Evolutionary conservation across 1,140 invertebrate genomes (phyloP).

Genomic region (Rhopalosiphum padi): DNA sequence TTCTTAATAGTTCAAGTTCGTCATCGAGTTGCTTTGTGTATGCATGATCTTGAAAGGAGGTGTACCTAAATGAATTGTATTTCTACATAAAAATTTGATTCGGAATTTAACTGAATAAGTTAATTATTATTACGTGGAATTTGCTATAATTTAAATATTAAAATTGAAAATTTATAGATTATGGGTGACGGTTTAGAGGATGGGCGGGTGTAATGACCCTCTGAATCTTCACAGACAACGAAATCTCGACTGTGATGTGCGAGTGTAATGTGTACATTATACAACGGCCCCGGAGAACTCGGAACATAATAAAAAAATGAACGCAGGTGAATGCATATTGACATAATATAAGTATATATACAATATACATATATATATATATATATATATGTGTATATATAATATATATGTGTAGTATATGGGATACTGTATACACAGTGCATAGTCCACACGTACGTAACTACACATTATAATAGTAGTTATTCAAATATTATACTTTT

Average conservation of each 20-base stretch:
- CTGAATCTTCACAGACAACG: neutral
- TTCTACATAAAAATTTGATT: neutral
- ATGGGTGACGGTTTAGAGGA: no score
- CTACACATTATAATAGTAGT: constrained; percentile 1
- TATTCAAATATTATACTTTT: constrained; percentile 48
- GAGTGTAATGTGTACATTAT: neutral
- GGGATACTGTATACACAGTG: neutral
- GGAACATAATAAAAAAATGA: neutral
- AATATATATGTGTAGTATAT: neutral
- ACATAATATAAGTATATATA: neutral
- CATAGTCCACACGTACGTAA: neutral
- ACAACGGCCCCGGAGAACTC: neutral
- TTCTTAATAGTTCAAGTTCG: neutral
- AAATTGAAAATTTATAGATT: neutral
- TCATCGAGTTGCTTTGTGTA: neutral
- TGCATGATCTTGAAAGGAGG: neutral
- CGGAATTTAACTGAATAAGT: neutral
- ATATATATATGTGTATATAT: no score
- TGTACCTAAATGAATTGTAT: neutral
- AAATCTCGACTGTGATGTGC: neutral
- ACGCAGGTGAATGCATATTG: neutral
- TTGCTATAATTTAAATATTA: neutral
- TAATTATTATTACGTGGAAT: neutral
- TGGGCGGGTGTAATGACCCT: neutral
- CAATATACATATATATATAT: no score